Evolutionary conservation across 2,113 vertebrate genomes (phyloP), one percentile per base, ranked within the genome.

Genomic region (Chauna torquata): DNA sequence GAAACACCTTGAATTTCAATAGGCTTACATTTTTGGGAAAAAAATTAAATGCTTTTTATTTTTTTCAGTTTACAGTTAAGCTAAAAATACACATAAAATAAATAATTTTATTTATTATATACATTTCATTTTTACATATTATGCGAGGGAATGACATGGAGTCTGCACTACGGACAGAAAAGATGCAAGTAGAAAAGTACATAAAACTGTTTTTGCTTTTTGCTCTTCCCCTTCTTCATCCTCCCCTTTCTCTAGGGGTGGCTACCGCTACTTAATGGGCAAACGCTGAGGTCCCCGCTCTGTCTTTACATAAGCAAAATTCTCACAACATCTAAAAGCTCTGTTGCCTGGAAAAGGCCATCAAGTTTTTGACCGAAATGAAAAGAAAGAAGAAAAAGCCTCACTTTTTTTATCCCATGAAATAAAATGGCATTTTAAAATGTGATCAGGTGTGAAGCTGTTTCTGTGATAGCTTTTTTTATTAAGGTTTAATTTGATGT

Each of bases 31-130:
- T 98, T 97, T 52, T 40, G 86, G 91, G 55, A 82, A 82, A 77
- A 86, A 92, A 96, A 91, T 91, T 91, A 97, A 97, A 97, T 97
- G 97, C 97, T 97, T 98, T 98, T 97, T 82, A 45, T 82, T 88
- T 88, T 83, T 91, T 96, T 86, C 92, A 98, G 82, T 98, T 98
- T 96, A 97, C 97, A 97, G 93, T 95, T 94, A 97, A 97, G 97
- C 97, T 98, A 97, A 98, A 98, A 98, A 98, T 97, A 98, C 98
- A 98, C 96, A 96, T 92, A 97, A 98, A 98, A 98, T 97, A 98
- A 98, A 98, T 96, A 97, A 92, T 95, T 97, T 97, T 89, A 92
- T 97, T 96, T 97, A 84, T 96, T 98, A 80, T 98, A 69, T 98
- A 98, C 97, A 98, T 95, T 96, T 94, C 8, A 42, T 96, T 98